Percentiles rank a stretch among this genome's conserved stretches.
Evolutionary conservation across 2,113 vertebrate species (phyloP).

Genomic region (Micromys minutus): DNA sequence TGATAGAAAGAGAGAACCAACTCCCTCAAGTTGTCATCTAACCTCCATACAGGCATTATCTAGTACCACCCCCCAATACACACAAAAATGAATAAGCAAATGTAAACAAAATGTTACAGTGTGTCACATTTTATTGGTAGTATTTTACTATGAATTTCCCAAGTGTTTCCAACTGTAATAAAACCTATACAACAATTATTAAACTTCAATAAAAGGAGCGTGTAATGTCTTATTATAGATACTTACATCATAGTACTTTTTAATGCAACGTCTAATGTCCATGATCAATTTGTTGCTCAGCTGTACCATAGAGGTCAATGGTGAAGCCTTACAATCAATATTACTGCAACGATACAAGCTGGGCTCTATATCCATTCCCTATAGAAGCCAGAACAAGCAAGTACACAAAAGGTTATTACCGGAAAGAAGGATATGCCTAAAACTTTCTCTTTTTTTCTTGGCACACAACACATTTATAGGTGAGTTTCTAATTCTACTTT

Average conservation of each 20-base stretch:
- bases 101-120: not conserved
- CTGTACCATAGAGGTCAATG: slow-evolving; percentile 84
- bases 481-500: slow-evolving; percentile 50
- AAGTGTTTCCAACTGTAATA: slow-evolving; percentile 20
- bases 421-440: not conserved
- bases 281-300: slow-evolving; percentile 93
- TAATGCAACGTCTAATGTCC: slow-evolving; percentile 92
- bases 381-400: slow-evolving; percentile 64
- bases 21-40: not conserved
- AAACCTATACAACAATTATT: slow-evolving; percentile 34
- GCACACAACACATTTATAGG: slow-evolving; percentile 24
- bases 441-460: slow-evolving; percentile 7
- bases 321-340: slow-evolving; percentile 87
- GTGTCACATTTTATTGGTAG: not conserved
- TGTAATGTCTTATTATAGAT: slow-evolving; percentile 53
- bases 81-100: not conserved
- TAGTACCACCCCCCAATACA: not conserved
- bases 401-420: slow-evolving; percentile 50
- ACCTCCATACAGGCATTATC: not conserved
- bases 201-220: not conserved
- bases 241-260: slow-evolving; percentile 96
- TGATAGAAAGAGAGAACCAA: not conserved
- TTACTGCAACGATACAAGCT: slow-evolving; percentile 93
- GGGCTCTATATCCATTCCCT: slow-evolving; percentile 90
- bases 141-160: not conserved